Conservation (phyloP, 2,797 vertebrate species). For the Fistularia tabacaria region DNA sequence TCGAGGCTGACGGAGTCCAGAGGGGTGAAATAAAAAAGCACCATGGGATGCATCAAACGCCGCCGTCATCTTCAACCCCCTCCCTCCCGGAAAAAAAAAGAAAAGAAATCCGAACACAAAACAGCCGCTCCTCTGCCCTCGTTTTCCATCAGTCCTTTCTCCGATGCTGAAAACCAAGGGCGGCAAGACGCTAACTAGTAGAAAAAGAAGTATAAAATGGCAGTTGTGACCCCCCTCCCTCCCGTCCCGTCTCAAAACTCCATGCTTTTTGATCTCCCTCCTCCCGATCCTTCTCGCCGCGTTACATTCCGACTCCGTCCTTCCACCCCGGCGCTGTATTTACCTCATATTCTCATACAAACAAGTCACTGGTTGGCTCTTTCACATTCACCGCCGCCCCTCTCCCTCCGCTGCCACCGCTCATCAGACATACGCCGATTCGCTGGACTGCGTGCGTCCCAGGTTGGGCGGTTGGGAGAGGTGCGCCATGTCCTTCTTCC, state of each 20-base stretch:
- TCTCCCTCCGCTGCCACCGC: slow-evolving; percentile 15
- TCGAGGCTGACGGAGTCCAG: slow-evolving; percentile 54
- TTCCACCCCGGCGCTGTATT: neutral
- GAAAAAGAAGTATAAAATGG: slow-evolving; percentile 55
- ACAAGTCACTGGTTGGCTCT: slow-evolving; percentile 42
- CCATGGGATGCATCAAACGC: slow-evolving; percentile 57
- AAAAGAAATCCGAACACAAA: slow-evolving; percentile 28
- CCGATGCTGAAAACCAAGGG: slow-evolving; percentile 12
- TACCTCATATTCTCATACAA: slow-evolving; percentile 35
- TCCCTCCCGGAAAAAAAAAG: slow-evolving; percentile 16
- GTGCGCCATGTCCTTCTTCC: slow-evolving; percentile 81
- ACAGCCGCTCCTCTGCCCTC: slow-evolving; percentile 21
- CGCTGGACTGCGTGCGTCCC: slow-evolving; percentile 86
- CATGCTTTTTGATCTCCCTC: slow-evolving; percentile 21
- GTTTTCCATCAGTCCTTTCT: slow-evolving; percentile 12
- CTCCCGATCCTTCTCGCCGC: neutral
- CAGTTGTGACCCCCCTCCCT: slow-evolving; percentile 37
- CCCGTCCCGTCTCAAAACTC: slow-evolving; percentile 21
- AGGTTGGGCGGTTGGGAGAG: slow-evolving; percentile 77
- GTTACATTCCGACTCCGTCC: neutral
- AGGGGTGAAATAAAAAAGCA: slow-evolving; percentile 43
- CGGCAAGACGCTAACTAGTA: slow-evolving; percentile 32
- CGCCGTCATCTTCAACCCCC: slow-evolving; percentile 24
- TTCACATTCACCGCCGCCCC: slow-evolving; percentile 36
- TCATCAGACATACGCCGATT: slow-evolving; percentile 85